Base-by-base conservation (phyloP, 2,888 invertebrate genomes). In the Sturmia bella region DNA sequence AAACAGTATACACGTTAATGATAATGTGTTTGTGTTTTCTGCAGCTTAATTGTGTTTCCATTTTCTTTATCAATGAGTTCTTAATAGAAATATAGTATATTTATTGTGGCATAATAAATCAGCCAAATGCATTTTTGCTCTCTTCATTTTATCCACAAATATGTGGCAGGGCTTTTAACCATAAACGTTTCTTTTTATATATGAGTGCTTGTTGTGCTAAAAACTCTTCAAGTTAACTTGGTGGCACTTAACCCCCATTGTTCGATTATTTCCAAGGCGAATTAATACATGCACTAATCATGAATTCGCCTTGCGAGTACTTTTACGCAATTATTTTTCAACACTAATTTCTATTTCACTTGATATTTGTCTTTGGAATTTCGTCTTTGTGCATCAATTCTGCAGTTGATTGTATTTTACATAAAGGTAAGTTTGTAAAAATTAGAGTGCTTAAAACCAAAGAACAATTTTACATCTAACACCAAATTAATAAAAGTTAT, bases 341-440 rank as follows among this genome's bases (percentile, higher is more conserved):
- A 19, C 61, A 80, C 68, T 68, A 72, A 66, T 68, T 80, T 74
- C 68, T 68, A 61, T 83, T 85, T 84, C 84, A 83, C 81, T 85
- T 82, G 85, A 83, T 79, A 78, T 82, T 84, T 81, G 83, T 78
- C 83, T 84, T 84, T 77, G 83, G 83, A 77, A 83, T 82, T 85
- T 84, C 72, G 84, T 84, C 84, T 85, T 84, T 84, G 85, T 85
- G 80, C 79, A 85, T 85, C 78, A 66, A 70, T 84, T 84, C 73
- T 83, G 82, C 84, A 83, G 83, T 78, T 79, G 85, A 85, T 84
- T 84, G 83, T 83, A 84, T 83, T 85, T 84, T 78, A 66, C 68
- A 84, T 83, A 80, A 83, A 81, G 85, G 85, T 85, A 79, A 84
- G 84, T 80, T 48, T 15, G 50, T 27, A 24, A 52, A 68, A 76